Conservation (phyloP, 2,797 vertebrate genomes). For the Microchirus variegatus region DNA sequence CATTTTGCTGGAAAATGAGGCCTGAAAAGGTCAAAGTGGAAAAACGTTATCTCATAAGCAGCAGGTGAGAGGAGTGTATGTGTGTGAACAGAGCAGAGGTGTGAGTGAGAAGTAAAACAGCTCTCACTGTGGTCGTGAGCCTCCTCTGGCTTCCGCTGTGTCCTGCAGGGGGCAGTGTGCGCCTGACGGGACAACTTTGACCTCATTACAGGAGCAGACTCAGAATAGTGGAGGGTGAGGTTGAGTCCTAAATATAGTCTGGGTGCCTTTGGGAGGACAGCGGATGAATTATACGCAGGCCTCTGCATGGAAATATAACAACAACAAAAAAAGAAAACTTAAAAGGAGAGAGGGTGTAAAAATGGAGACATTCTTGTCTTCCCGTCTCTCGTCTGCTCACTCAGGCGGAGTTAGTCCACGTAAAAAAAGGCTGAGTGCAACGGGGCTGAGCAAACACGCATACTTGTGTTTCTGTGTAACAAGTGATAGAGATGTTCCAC, state of each 20-base stretch:
- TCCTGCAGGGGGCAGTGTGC: constrained; percentile 66
- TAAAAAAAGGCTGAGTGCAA: not conserved
- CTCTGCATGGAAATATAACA: constrained; percentile 21
- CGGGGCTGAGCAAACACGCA: too few relatives aligned
- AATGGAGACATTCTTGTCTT: constrained; percentile 30
- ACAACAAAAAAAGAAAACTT: constrained; percentile 11
- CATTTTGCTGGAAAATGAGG: not conserved
- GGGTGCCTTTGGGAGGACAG: constrained; percentile 38
- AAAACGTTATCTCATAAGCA: constrained; percentile 11
- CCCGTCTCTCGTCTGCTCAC: constrained; percentile 54
- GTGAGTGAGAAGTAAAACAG: not conserved
- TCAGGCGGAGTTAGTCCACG: constrained; percentile 32
- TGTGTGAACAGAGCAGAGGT: not conserved
- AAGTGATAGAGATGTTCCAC: too few relatives aligned
- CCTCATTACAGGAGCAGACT: constrained; percentile 50
- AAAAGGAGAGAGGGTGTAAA: not conserved
- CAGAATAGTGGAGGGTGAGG: constrained; percentile 38
- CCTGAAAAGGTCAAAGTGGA: constrained; percentile 3
- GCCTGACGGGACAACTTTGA: constrained; percentile 30
- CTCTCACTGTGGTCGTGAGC: too few relatives aligned
- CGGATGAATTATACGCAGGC: constrained; percentile 51
- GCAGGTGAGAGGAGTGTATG: not conserved
- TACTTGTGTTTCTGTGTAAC: too few relatives aligned
- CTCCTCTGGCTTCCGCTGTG: too few relatives aligned
- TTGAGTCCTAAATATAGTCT: constrained; percentile 70